These are phyloP conservation scores for Bujurquina vittata DNA, from an alignment of 2,113 vertebrate species.

Conservation along the genomic window DNA sequence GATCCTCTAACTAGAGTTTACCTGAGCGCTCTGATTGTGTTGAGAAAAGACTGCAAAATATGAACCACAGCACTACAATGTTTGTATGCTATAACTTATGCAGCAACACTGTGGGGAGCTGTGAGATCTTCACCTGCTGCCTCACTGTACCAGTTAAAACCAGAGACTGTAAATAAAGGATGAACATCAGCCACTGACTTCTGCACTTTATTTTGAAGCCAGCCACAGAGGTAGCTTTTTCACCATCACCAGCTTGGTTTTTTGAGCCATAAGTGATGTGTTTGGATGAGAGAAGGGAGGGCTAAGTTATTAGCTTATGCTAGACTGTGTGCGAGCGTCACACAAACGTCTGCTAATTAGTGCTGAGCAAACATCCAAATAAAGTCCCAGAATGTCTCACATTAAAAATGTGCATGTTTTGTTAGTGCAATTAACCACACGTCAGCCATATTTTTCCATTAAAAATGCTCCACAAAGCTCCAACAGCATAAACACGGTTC, in stretches of 20 bases:
- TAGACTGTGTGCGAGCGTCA: not conserved
- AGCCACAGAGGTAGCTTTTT: too few species aligned
- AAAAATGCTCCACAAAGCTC: not conserved
- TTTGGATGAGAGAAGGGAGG: not conserved
- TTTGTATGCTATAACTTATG: not conserved
- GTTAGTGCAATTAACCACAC: not conserved
- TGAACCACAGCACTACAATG: not conserved
- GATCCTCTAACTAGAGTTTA: not conserved
- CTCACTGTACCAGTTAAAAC: not conserved
- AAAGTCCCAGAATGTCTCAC: not conserved
- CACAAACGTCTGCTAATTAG: not conserved
- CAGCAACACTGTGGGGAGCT: too few species aligned
- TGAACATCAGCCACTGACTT: not conserved
- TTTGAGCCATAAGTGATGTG: not conserved
- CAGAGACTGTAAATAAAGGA: constrained; percentile 2
- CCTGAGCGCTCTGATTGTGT: too few species aligned
- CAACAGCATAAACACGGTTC: not conserved
- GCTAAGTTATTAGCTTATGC: not conserved
- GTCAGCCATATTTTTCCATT: not conserved
- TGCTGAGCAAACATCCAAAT: not conserved
- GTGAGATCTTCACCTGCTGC: too few species aligned
- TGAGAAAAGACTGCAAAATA: too few species aligned
- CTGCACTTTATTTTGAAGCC: too few species aligned
- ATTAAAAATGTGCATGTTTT: not conserved
- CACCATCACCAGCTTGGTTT: too few species aligned